These are phyloP conservation scores for Paratilapia polleni DNA, from an alignment of 2,113 vertebrate genomes.

Conservation along the genomic window DNA sequence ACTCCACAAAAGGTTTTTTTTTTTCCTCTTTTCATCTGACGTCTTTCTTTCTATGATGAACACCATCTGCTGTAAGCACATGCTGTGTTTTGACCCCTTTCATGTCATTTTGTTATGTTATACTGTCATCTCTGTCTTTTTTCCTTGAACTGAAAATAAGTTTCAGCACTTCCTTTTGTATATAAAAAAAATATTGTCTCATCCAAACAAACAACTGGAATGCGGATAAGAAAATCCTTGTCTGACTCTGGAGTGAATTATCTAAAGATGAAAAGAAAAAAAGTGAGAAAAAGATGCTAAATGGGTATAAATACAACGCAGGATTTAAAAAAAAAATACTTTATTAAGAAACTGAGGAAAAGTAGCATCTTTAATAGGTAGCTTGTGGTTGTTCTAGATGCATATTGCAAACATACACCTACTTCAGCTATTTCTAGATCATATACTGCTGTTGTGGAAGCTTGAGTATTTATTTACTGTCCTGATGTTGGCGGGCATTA, in stretches of 20 bases:
- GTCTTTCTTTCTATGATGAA: constrained; percentile 39
- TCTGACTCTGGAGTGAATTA: neutral
- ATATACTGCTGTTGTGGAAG: constrained; percentile 63
- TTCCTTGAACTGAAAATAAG: neutral
- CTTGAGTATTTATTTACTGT: constrained; percentile 68
- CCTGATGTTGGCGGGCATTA: constrained; percentile 61
- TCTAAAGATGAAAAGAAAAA: neutral
- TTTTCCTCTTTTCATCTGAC: neutral
- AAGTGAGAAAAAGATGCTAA: neutral
- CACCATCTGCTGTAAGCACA: constrained; percentile 38
- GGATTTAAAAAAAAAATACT: neutral
- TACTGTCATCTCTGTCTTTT: neutral
- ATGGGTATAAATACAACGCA: neutral
- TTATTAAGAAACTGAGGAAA: constrained; percentile 6
- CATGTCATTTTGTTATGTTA: constrained; percentile 4
- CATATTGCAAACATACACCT: constrained; percentile 33
- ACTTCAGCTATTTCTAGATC: constrained; percentile 60
- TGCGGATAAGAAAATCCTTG: neutral
- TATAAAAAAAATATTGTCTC: neutral
- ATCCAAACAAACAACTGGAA: neutral
- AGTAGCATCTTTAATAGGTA: neutral
- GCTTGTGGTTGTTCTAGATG: constrained; percentile 19
- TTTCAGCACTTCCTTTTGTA: neutral
- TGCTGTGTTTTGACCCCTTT: constrained; percentile 17
- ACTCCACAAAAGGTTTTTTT: neutral